Conservation (phyloP, 2,113 vertebrate genomes). For the Aleadryas rufinucha region DNA sequence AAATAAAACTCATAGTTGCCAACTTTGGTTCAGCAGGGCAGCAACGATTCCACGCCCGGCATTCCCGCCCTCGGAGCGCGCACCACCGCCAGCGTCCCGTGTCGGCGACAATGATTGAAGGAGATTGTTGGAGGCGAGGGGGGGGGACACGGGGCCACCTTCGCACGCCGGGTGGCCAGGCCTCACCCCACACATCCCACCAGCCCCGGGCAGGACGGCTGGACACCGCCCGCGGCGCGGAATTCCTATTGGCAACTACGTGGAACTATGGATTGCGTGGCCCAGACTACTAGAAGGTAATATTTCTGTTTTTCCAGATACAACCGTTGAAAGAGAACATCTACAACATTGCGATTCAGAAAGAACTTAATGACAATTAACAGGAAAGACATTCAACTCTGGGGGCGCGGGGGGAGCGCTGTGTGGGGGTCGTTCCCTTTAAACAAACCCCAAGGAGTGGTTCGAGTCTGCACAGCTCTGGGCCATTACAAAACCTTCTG, state of each 20-base stretch:
- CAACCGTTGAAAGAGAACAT: conserved; percentile 54
- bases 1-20: conserved; percentile 60
- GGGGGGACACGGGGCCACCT: background rate
- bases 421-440: background rate
- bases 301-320: background rate
- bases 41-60: background rate
- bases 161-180: background rate
- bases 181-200: background rate
- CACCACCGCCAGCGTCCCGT: background rate
- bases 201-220: background rate
- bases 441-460: background rate
- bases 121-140: background rate
- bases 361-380: conserved; percentile 45
- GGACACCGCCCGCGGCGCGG: background rate
- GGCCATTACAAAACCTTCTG: background rate
- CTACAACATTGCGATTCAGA: conserved; percentile 38
- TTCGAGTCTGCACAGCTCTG: conserved; percentile 7
- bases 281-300: conserved; percentile 35
- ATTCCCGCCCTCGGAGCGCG: background rate
- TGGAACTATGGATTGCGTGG: conserved; percentile 39
- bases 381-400: conserved; percentile 47
- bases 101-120: conserved; percentile 31
- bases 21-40: background rate
- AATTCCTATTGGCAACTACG: conserved; percentile 62
- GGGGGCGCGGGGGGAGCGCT: background rate